Evolutionary conservation across 2,888 invertebrate species (phyloP).

Genomic region (Nipponacmea schrenckii): DNA sequence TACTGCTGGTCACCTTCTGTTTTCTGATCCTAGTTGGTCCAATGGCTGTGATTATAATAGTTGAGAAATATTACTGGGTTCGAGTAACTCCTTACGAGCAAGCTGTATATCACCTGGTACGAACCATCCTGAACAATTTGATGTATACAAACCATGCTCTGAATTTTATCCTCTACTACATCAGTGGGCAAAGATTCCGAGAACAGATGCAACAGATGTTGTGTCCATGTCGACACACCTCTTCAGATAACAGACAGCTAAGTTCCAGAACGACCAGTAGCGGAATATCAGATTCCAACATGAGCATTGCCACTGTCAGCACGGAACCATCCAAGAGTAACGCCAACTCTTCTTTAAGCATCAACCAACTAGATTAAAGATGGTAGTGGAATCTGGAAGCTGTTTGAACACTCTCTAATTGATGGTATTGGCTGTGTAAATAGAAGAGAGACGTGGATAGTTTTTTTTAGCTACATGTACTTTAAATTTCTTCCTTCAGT

Average conservation of each 20-base stretch:
- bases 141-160: conserved; percentile 31
- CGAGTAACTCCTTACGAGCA: conserved; percentile 12
- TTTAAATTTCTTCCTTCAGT: too few species aligned
- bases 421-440: too few species aligned
- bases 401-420: too few species aligned
- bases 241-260: too few species aligned
- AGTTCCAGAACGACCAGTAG: too few species aligned
- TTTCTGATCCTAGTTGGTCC: conserved; percentile 27
- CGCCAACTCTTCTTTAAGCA: too few species aligned
- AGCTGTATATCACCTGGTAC: conserved; percentile 21
- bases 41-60: conserved; percentile 26
- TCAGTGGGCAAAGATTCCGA: conserved; percentile 23
- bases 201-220: conserved; percentile 8
- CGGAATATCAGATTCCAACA: neutral
- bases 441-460: too few species aligned
- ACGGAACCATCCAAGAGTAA: too few species aligned
- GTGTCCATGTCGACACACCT: neutral
- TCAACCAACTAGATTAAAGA: too few species aligned
- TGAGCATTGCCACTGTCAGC: neutral
- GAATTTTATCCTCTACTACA: conserved; percentile 27
- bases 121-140: conserved; percentile 26
- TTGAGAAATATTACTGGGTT: conserved; percentile 22
- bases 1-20: conserved; percentile 24
- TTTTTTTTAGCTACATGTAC: too few species aligned
- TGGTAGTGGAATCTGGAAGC: too few species aligned